Evolutionary conservation across 2,113 vertebrate species (phyloP).

Genomic region (Ageneiosus marmoratus): DNA sequence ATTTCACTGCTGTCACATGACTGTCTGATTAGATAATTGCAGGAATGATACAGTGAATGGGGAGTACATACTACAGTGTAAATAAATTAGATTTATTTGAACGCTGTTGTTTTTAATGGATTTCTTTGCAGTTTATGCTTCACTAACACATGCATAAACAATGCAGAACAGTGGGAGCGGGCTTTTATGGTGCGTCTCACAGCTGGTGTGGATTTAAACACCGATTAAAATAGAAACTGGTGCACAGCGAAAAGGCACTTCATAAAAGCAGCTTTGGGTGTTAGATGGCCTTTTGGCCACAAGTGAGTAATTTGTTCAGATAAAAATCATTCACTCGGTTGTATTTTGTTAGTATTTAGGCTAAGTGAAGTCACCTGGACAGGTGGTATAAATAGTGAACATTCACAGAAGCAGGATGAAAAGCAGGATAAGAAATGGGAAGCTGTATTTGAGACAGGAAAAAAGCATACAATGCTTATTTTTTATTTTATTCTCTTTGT

Average conservation of each 20-base stretch:
- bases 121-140: neutral
- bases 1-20: neutral
- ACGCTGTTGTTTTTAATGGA: neutral
- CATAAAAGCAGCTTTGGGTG: neutral
- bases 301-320: neutral
- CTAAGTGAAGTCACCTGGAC: neutral
- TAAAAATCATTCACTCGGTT: neutral
- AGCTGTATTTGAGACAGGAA: neutral
- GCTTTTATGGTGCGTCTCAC: constrained; percentile 8
- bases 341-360: neutral
- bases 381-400: neutral
- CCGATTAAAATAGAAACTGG: constrained; percentile 5
- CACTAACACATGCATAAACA: neutral
- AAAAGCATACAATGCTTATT: neutral
- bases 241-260: neutral
- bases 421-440: neutral
- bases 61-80: neutral
- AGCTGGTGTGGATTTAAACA: constrained; percentile 18
- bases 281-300: neutral
- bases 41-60: neutral
- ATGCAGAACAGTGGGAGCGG: neutral
- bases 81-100: neutral
- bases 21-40: neutral
- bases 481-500: neutral
- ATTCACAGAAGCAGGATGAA: neutral